phyloP scores from a whole-genome alignment of 2,888 invertebrate genomes.

The Agrilus mali region DNA sequence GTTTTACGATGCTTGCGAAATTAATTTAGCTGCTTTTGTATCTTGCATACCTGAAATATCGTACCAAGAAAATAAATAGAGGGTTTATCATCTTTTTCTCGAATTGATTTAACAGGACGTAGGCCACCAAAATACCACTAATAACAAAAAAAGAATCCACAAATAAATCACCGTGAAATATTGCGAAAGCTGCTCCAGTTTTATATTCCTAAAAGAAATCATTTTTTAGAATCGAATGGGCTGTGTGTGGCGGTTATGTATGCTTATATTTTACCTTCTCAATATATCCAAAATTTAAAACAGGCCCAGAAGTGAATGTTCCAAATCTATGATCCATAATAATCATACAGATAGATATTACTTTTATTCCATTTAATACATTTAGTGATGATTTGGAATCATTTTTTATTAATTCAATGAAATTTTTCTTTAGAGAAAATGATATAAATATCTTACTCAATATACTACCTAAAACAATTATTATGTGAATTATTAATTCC shows the following conservation, averaged over 20 bases:
- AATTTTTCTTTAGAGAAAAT: slow-evolving; percentile 28
- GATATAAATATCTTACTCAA: slow-evolving; percentile 18
- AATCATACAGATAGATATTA: slow-evolving; percentile 42
- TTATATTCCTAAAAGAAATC: slow-evolving; percentile 28
- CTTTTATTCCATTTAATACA: slow-evolving; percentile 45
- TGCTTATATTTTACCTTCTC: slow-evolving; percentile 35
- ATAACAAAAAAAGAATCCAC: slow-evolving; percentile 53
- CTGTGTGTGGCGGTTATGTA: no score
- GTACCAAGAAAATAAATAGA: slow-evolving; percentile 38
- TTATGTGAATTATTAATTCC: no score
- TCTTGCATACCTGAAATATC: slow-evolving; percentile 46
- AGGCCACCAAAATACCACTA: slow-evolving; percentile 45
- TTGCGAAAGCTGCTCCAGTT: slow-evolving; percentile 30
- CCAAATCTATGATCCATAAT: slow-evolving; percentile 45
- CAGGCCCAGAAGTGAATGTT: slow-evolving; percentile 39
- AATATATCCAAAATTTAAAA: slow-evolving; percentile 41
- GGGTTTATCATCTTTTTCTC: slow-evolving; percentile 36
- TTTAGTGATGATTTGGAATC: slow-evolving; percentile 33
- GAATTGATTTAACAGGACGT: slow-evolving; percentile 33
- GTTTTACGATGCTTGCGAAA: no score
- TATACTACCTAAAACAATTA: slow-evolving; percentile 18
- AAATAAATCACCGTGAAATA: slow-evolving; percentile 48
- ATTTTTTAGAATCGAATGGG: not conserved
- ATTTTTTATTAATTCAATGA: slow-evolving; percentile 31
- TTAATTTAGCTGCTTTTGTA: no score